phyloP scores from a whole-genome alignment of 2,888 invertebrate species.

The Frankliniella intonsa region DNA sequence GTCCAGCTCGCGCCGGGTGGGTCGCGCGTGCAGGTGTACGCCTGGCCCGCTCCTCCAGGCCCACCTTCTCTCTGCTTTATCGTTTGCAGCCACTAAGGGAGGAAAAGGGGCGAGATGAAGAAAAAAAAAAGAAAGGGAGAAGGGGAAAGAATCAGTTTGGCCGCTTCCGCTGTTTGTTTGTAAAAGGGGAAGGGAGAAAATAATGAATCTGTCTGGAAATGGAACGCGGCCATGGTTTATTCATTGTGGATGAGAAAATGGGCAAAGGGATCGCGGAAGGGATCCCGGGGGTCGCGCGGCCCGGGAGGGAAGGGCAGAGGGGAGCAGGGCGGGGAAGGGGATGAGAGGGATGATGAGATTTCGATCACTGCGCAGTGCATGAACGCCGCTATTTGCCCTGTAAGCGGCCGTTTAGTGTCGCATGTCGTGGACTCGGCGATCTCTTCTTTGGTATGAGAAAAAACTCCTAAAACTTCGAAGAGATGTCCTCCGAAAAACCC shows the following conservation, averaged over 20 bases:
- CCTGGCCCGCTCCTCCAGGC: not conserved
- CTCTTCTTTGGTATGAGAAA: no score
- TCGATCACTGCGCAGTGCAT: not conserved
- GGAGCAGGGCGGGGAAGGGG: not conserved
- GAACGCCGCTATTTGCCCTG: no score
- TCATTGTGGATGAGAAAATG: constrained; percentile 24
- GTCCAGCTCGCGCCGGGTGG: no score
- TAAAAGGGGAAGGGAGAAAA: not conserved
- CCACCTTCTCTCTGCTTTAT: not conserved
- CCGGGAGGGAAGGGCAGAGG: not conserved
- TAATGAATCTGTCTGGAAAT: constrained; percentile 22
- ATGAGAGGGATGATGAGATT: not conserved
- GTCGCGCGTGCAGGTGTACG: not conserved
- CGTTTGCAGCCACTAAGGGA: not conserved
- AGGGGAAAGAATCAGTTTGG: constrained; percentile 4
- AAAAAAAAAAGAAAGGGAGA: not conserved
- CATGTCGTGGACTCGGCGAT: not conserved
- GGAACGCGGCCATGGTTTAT: constrained; percentile 3
- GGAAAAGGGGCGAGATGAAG: not conserved
- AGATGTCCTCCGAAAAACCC: no score
- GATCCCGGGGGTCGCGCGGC: not conserved
- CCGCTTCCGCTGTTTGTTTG: constrained; percentile 5
- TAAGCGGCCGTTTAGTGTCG: no score
- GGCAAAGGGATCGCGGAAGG: not conserved
- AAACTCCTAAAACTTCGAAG: no score